A percentile compares a stretch with the other conserved stretches of the same genome.
Conservation (phyloP, 2,113 vertebrate species). For the Ondatra zibethicus region DNA sequence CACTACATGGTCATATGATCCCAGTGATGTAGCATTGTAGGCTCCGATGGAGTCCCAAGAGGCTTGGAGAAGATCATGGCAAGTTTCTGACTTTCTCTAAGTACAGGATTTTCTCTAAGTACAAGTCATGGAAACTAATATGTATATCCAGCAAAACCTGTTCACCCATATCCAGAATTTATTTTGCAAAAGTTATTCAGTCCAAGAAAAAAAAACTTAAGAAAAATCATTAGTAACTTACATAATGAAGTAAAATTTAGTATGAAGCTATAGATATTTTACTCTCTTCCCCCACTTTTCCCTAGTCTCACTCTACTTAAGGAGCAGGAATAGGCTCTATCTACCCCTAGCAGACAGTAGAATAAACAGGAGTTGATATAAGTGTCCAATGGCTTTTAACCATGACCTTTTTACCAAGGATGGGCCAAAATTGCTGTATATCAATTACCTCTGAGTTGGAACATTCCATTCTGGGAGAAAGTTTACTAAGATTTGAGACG, state of each 20-base stretch:
- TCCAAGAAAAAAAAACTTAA: neutral
- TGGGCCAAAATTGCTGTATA: neutral
- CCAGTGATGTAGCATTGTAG: rapidly evolving
- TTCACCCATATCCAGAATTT: neutral
- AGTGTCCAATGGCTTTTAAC: neutral
- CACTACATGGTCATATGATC: neutral
- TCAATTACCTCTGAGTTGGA: neutral
- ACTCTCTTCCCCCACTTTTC: neutral
- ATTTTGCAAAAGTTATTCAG: neutral
- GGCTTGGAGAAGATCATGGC: neutral
- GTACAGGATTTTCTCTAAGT: neutral
- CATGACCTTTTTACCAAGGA: neutral
- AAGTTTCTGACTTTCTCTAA: neutral
- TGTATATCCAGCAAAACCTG: neutral
- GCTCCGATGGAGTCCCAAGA: neutral
- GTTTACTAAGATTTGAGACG: neutral
- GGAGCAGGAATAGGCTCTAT: neutral
- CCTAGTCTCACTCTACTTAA: neutral
- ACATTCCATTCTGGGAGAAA: neutral
- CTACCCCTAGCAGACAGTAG: neutral
- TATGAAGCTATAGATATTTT: neutral
- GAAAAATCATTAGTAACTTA: neutral
- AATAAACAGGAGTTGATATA: neutral
- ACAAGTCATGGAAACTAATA: neutral
- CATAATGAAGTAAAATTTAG: neutral